A percentile compares a stretch with the other conserved stretches of the same genome.
Evolutionary conservation across 2,888 invertebrate genomes (phyloP).

Genomic region (Drosophila cognata): DNA sequence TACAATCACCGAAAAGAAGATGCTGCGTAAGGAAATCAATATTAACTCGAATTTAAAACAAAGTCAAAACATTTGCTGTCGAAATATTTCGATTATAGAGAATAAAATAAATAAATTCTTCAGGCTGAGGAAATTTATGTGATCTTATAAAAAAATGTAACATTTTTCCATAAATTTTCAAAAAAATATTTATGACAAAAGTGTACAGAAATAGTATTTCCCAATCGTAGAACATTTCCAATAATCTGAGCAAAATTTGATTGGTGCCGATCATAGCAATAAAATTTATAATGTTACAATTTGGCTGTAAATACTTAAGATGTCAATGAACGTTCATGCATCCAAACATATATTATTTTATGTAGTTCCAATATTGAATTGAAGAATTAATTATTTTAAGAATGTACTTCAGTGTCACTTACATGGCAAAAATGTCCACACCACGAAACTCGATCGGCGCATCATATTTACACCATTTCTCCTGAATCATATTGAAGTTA

Average conservation of each 20-base stretch:
- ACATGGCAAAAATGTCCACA: slow-evolving; percentile 84
- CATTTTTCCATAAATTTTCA: background rate
- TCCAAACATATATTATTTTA: background rate
- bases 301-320: background rate
- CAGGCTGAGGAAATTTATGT: background rate
- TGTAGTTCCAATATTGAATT: background rate
- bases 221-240: background rate
- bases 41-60: background rate
- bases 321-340: background rate
- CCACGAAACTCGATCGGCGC: slow-evolving; percentile 73
- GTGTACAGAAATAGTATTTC: background rate
- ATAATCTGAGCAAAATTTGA: background rate
- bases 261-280: background rate
- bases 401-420: slow-evolving; percentile 47
- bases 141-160: background rate
- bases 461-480: slow-evolving; percentile 76
- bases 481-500: slow-evolving; percentile 50
- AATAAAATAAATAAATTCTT: background rate
- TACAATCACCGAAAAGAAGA: slow-evolving; percentile 79
- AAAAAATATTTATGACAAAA: background rate
- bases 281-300: background rate
- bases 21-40: slow-evolving; percentile 54
- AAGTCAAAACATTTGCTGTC: background rate
- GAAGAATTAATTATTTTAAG: background rate
- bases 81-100: background rate